Evolutionary conservation across 2,888 invertebrate genomes (phyloP).

Genomic region (Drymonia ruficornis): DNA sequence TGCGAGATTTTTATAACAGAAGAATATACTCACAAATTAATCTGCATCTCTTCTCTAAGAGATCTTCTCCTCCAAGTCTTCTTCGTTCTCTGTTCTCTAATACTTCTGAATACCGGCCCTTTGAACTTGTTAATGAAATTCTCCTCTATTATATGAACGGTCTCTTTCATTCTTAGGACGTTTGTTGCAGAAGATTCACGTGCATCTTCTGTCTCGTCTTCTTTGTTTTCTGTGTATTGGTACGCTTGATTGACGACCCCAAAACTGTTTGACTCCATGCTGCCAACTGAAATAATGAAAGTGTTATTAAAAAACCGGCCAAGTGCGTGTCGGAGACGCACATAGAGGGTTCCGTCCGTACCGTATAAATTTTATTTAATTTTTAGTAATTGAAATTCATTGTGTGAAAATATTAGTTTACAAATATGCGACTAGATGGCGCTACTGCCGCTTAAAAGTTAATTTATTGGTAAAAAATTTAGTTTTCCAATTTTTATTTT

Average conservation of each 20-base stretch:
- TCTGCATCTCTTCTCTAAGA: slow-evolving; percentile 5
- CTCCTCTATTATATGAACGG: neutral
- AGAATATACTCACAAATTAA: neutral
- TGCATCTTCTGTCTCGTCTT: neutral
- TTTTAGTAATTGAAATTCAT: too few relatives aligned
- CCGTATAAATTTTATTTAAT: neutral
- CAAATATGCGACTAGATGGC: too few relatives aligned
- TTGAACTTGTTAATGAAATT: slow-evolving; percentile 15
- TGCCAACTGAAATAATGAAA: slow-evolving; percentile 11
- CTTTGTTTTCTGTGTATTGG: slow-evolving; percentile 4
- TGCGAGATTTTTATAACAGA: neutral
- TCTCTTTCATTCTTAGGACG: neutral
- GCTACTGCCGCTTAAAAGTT: too few relatives aligned
- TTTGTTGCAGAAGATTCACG: neutral
- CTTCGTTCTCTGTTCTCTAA: slow-evolving; percentile 20
- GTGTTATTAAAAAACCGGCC: too few relatives aligned
- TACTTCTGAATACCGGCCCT: slow-evolving; percentile 19
- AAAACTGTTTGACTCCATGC: slow-evolving; percentile 9
- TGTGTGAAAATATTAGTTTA: too few relatives aligned
- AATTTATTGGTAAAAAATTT: too few relatives aligned
- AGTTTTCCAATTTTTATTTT: too few relatives aligned
- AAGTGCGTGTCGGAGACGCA: too few relatives aligned
- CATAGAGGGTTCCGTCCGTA: too few relatives aligned
- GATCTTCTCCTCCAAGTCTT: slow-evolving; percentile 21
- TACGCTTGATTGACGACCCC: slow-evolving; percentile 19